phyloP scores from a whole-genome alignment of 2,888 invertebrate genomes.

The Orchesella flavescens region DNA sequence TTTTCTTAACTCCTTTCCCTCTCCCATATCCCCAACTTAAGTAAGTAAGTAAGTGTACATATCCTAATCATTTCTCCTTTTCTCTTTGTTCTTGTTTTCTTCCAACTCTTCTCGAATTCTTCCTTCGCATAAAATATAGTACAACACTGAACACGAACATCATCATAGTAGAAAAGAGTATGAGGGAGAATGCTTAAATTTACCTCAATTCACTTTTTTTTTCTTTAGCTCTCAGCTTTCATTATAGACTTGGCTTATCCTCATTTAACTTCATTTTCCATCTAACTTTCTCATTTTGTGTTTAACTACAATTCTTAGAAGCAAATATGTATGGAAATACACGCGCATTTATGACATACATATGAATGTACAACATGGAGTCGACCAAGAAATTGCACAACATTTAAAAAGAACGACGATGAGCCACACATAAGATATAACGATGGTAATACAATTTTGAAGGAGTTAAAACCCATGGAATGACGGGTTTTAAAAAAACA shows the following conservation, averaged over 20 bases:
- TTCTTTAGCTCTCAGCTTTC: background rate
- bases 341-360: too few relatives aligned
- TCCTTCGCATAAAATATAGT: background rate
- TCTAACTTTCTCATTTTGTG: background rate
- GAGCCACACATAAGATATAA: too few relatives aligned
- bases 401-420: too few relatives aligned
- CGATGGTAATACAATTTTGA: too few relatives aligned
- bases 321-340: too few relatives aligned
- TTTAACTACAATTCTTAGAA: too few relatives aligned
- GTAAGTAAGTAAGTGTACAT: background rate
- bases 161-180: background rate
- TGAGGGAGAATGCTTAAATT: too few relatives aligned
- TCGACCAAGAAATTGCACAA: too few relatives aligned
- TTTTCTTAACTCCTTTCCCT: slow-evolving; percentile 32
- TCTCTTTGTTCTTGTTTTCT: too few relatives aligned
- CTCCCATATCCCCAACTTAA: background rate
- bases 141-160: background rate
- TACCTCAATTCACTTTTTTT: background rate
- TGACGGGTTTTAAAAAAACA: too few relatives aligned
- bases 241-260: background rate
- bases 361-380: too few relatives aligned
- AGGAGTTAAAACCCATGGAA: too few relatives aligned
- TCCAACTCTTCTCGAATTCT: background rate
- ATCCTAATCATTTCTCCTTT: background rate
- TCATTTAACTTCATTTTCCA: slow-evolving; percentile 17